Base-by-base conservation (phyloP, 2,888 invertebrate species). In the Philonicus albiceps region DNA sequence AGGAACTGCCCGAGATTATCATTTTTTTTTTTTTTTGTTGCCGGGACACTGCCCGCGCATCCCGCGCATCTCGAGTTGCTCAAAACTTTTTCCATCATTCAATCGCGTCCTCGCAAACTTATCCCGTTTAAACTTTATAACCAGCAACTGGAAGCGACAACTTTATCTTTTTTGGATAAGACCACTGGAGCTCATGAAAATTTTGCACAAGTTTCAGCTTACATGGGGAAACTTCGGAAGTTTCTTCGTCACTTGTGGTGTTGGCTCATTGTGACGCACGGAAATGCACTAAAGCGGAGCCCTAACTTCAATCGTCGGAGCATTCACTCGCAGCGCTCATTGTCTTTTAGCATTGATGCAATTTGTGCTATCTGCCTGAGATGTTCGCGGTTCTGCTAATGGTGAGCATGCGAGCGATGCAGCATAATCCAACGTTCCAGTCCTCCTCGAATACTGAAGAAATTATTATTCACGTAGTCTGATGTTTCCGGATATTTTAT, bases 401-500 rank as follows among this genome's bases (percentile, higher is more conserved):
- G 76, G 76, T 8, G 27, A 30, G 30, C 43, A 43, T 40, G 19
- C 43, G 43, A 76, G 43, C 27, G 37, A 78, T 43, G 27, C 76
- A 30, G 13, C 13, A 1, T 27, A 64, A 27, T 64, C 64, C 64
- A 8, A 64, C 11, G 11, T 64, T 27, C 64, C 64, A 11, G 27
- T 64, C 7, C 27, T 11, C 27, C 22, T 8, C 30, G 37, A 78
- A 78, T 30, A 11, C 22, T 30, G 5, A 6, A 16, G 30, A 49
- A 49, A 78, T 78, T 78, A 78, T 43, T 78, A 78, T 27, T 78
- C 22, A 78, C 43, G 78, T 49, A 30, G 1, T 37, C 78, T 78
- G 43, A 49, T 78, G 78, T 78, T 78, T 31, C 81, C 55, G 81
- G 34, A 81, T 81, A 81, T 64, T 80, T 80, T 80, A 80, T 80